Evolutionary conservation across 35 echinoderm and acorn worm genomes (phyloP), one percentile per base, ranked within the genome.

Genomic region (Strongylocentrotus purpuratus): DNA sequence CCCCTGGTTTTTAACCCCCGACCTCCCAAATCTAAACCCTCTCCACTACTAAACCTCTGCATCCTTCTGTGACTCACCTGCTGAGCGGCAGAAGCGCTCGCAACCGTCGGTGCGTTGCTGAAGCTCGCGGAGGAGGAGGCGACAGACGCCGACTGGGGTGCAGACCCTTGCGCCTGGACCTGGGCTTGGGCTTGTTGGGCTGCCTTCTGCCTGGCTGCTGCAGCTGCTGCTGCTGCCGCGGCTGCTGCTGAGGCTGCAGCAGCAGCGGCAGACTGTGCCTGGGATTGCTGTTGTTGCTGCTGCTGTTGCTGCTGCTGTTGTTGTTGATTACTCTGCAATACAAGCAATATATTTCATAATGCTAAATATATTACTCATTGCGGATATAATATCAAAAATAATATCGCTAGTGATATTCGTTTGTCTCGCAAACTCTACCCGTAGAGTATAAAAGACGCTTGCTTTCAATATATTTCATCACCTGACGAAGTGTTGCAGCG

Each of bases 241-340:
- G 91, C 91, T 20, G 91, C 91, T 31, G 91, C 91, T 58, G 91
- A 47, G 13, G 91, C 91, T 31, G 91, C 48, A 32, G 91, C 91
- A 52, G 95, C 65, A 48, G 61, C 71, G 32, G 48, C 93, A 78
- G 48, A 33, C 13, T 61, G 61, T 25, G 85, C 85, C 88, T 85
- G 96, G 32, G 31, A 47, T 65, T 35, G 92, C 9, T 86, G 92
- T 85, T 94, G 94, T 11, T 87, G 96, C 59, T 96, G 96, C 31
- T 96, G 95, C 78, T 96, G 95, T 61, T 96, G 95, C 11, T 96
- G 96, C n/a, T 96, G 95, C 78, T 96, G 95, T 61, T 96, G 95
- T 28, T 96, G 95, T 65, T 88, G 93, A 46, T 92, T 90, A 22
- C 48, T 88, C 71, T 48, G 85, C 8, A 95, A 95, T 31, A n/a